These are phyloP conservation scores for Hexactinellida sp. DNA, from an alignment of 37 sponge, comb jelly and placozoan genomes.

Conservation along the genomic window DNA sequence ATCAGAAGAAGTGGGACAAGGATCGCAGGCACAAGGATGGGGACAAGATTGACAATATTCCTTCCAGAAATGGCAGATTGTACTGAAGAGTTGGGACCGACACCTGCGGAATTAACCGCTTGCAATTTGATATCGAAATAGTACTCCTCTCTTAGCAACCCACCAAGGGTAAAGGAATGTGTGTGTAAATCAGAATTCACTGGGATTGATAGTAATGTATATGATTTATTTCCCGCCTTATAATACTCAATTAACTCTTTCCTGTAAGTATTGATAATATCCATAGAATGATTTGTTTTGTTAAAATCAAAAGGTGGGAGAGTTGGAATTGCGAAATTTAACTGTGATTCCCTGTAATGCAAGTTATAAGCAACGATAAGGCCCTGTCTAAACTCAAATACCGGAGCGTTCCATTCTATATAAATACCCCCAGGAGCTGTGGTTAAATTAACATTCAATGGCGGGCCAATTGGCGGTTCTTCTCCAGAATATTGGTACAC, in stretches of 20 bases:
- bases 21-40: not conserved
- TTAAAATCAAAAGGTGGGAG: not conserved
- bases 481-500: not conserved
- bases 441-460: not conserved
- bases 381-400: not conserved
- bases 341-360: not conserved
- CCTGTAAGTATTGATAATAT: not conserved
- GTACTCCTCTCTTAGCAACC: not conserved
- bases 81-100: not conserved
- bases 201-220: not conserved
- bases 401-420: not conserved
- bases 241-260: constrained; percentile 8
- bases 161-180: not conserved
- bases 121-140: not conserved
- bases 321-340: not conserved
- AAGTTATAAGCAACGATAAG: not conserved
- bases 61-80: not conserved
- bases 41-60: not conserved
- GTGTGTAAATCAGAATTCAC: not conserved
- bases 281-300: not conserved
- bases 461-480: not conserved
- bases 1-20: not conserved
- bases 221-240: not conserved
- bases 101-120: not conserved
- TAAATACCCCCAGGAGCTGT: not conserved